A percentile compares a stretch with the other conserved stretches of the same genome.
phyloP scores from a whole-genome alignment of 2,888 invertebrate species.

The Hipparchia semele region DNA sequence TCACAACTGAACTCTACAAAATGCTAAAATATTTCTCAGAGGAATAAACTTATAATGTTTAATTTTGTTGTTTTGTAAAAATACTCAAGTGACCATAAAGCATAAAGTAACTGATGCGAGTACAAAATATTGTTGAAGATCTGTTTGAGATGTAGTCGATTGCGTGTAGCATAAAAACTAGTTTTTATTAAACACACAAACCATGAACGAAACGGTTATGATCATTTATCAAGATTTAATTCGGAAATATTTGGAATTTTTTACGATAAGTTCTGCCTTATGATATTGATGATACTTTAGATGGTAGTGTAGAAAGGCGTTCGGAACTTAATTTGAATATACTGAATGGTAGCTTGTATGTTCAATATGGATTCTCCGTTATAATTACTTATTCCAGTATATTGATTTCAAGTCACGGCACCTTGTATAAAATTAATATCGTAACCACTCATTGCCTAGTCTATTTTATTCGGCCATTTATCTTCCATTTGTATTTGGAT shows the following conservation, averaged over 20 bases:
- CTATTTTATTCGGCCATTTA: conserved; percentile 51
- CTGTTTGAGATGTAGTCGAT: conserved; percentile 5
- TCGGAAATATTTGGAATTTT: conserved; percentile 31
- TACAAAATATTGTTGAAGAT: conserved; percentile 1
- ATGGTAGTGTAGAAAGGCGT: conserved; percentile 16
- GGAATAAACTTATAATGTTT: background rate
- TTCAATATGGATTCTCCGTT: conserved; percentile 49
- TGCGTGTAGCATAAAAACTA: conserved; percentile 22
- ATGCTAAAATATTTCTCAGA: no score
- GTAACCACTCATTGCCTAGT: conserved; percentile 54
- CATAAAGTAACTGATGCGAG: background rate
- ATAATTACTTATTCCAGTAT: conserved; percentile 52
- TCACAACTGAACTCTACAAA: no score
- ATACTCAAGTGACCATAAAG: background rate
- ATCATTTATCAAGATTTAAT: conserved; percentile 36
- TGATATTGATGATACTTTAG: conserved; percentile 29
- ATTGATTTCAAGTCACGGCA: conserved; percentile 51
- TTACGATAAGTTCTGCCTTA: conserved; percentile 29
- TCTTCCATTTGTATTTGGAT: conserved; percentile 56
- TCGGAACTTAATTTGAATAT: conserved; percentile 31
- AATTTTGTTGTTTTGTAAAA: background rate
- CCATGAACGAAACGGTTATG: conserved; percentile 30
- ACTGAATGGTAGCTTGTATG: conserved; percentile 30
- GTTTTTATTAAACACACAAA: conserved; percentile 28
- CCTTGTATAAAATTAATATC: conserved; percentile 58